phyloP scores from a whole-genome alignment of 2,888 invertebrate species.

The Geophilus truncorum region DNA sequence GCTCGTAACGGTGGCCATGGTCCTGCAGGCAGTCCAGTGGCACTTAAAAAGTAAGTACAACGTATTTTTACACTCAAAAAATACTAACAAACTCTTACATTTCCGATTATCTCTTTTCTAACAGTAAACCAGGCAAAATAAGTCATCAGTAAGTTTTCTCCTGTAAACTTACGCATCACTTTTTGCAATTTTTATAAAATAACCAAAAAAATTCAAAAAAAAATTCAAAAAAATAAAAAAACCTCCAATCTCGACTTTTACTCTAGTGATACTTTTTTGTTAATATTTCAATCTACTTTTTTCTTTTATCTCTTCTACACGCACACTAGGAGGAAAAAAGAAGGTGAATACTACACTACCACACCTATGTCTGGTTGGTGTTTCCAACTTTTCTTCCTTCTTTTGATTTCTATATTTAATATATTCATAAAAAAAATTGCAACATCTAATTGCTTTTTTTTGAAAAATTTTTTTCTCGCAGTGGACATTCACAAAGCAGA shows the following conservation, averaged over 20 bases:
- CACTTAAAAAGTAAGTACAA: slow-evolving; percentile 90
- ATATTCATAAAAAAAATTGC: neutral
- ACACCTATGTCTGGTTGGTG: slow-evolving; percentile 8
- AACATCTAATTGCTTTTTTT: neutral
- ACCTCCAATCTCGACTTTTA: neutral
- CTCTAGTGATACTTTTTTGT: neutral
- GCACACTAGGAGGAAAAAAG: slow-evolving; percentile 41
- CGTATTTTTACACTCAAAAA: neutral
- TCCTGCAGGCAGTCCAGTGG: slow-evolving; percentile 78
- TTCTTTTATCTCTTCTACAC: slow-evolving; percentile 40
- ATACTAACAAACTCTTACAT: neutral
- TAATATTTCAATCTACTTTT: slow-evolving; percentile 35
- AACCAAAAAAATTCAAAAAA: no score
- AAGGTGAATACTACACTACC: slow-evolving; percentile 36
- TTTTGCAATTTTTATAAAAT: neutral
- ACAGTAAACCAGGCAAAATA: slow-evolving; percentile 33
- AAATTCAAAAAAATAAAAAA: no score
- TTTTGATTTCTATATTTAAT: neutral
- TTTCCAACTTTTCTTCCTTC: neutral
- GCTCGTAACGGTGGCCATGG: slow-evolving; percentile 74
- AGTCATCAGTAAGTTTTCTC: slow-evolving; percentile 31
- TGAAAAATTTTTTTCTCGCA: neutral
- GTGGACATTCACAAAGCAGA: slow-evolving; percentile 39
- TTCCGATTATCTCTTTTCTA: neutral
- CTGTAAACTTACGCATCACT: neutral